Conservation (phyloP, 2,888 invertebrate species). For the Myopa testacea region DNA sequence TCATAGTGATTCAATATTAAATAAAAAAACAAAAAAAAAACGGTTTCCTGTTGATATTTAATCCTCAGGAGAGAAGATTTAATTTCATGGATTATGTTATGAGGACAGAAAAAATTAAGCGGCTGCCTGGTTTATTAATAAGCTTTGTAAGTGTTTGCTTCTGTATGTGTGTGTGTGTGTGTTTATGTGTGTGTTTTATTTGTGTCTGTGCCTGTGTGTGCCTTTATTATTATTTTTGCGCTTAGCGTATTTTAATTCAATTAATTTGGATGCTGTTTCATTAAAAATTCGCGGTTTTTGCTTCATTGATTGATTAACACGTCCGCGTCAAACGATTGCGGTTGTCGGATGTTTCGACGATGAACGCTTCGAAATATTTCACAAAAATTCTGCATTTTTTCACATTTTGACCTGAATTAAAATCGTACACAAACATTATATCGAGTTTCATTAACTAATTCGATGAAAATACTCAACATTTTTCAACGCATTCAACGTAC, state of each 20-base stretch:
- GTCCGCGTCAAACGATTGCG: neutral
- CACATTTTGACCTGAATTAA: neutral
- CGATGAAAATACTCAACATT: too few species aligned
- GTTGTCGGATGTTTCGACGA: neutral
- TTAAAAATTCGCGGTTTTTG: neutral
- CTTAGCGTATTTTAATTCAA: neutral
- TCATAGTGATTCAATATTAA: neutral
- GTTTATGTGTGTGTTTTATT: neutral
- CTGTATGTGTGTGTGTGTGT: neutral
- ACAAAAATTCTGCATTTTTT: neutral
- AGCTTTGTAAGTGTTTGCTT: neutral
- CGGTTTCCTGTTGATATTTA: neutral
- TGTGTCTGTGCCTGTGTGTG: slow-evolving; percentile 13
- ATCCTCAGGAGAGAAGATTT: slow-evolving; percentile 6
- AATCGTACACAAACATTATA: neutral
- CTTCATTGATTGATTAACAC: slow-evolving; percentile 28
- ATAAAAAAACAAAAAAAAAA: neutral
- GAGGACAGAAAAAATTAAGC: slow-evolving; percentile 12
- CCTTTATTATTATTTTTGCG: neutral
- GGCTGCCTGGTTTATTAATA: slow-evolving; percentile 22
- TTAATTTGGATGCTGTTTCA: slow-evolving; percentile 11
- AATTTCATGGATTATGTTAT: slow-evolving; percentile 24
- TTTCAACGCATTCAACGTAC: too few species aligned
- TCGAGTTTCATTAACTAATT: neutral
- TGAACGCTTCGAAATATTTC: neutral